phyloP scores from a whole-genome alignment of 2,113 vertebrate genomes.

The Misgurnus mizolepis region DNA sequence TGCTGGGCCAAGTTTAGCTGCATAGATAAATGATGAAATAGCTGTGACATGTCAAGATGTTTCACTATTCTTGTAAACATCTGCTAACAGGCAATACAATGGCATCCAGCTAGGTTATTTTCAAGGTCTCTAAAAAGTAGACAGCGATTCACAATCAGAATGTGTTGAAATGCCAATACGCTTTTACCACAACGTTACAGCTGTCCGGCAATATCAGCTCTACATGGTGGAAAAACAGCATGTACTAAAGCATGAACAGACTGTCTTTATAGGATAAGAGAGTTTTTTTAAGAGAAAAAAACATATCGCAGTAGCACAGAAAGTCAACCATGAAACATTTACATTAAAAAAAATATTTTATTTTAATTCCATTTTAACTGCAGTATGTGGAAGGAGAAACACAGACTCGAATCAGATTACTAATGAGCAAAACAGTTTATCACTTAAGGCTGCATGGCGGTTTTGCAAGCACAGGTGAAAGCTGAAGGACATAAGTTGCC shows the following conservation, averaged over 20 bases:
- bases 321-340: neutral
- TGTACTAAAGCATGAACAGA: constrained; percentile 19
- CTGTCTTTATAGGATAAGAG: constrained; percentile 10
- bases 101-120: constrained; percentile 34
- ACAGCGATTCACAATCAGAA: constrained; percentile 1
- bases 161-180: neutral
- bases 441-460: neutral
- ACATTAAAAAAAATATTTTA: neutral
- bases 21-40: constrained; percentile 52
- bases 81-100: constrained; percentile 39
- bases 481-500: neutral
- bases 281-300: too few relatives aligned
- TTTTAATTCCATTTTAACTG: neutral
- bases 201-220: neutral
- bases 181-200: neutral
- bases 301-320: constrained; percentile 11
- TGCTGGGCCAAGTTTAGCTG: constrained; percentile 46
- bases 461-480: neutral
- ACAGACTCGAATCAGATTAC: neutral
- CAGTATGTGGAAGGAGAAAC: neutral
- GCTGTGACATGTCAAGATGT: constrained; percentile 53
- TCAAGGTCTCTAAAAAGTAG: constrained; percentile 18
- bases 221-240: neutral
- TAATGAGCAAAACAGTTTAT: neutral
- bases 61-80: constrained; percentile 51